Evolutionary conservation across 2,797 vertebrate genomes (phyloP), one percentile per base, ranked within the genome.

Genomic region (Micrastur ruficollis): DNA sequence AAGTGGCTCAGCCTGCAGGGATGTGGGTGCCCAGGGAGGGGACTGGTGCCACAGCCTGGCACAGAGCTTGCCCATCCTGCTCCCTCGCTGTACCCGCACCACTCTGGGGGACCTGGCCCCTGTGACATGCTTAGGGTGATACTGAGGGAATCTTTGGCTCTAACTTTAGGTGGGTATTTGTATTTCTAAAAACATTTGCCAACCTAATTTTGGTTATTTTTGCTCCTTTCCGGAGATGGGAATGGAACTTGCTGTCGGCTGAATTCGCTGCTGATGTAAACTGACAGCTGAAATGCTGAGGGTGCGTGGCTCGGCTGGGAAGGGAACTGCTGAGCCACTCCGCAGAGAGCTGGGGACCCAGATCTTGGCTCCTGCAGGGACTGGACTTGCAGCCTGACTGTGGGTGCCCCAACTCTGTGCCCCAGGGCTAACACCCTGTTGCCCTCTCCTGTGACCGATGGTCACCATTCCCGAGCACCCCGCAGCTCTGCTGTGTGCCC

Each of bases 221-320:
- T 71, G n/a, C 17, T 44, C 44, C 63, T 73, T 89, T 80, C 74
- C 47, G 50, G 87, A 95, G 83, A 93, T 42, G 72, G 70, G 49
- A 96, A 92, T 74, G 70, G 72, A 83, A 81, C 83, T 85, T 90
- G 74, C 83, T 92, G 44, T 82, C 93, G 81, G 55, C 76, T 32
- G 78, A 79, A 66, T 65, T 76, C 0, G 2, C 22, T 61, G 68
- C 61, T 88, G 55, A 61, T 79, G 52, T 31, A 76, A 84, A 58
- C 19, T 8, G 38, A 31, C 63, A 76, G 55, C 25, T 0, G 2
- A 86, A 75, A 65, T 9, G 63, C 31, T n/a, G 36, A 61, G 66
- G 50, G 25, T 81, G 29, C 0, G 0, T 44, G n/a, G 68, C 59
- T 59, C 0, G 0, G 14, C 46, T 0, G 0, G 55, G 27, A 66